Evolutionary conservation across 2,888 invertebrate species (phyloP).

Genomic region (Folsomia candida): DNA sequence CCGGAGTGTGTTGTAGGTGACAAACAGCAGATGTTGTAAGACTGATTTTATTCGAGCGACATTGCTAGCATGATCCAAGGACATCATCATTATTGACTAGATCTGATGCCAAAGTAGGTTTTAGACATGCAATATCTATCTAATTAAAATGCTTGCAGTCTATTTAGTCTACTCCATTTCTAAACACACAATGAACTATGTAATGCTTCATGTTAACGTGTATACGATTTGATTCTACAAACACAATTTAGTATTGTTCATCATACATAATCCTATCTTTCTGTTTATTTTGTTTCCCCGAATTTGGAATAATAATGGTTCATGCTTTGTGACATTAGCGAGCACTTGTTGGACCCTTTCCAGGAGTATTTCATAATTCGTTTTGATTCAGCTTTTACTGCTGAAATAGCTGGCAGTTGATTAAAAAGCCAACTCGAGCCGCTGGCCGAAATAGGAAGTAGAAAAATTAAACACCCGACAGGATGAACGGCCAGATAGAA

Average conservation of each 20-base stretch:
- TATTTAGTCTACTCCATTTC: neutral
- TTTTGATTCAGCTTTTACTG: neutral
- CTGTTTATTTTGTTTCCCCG: too few species aligned
- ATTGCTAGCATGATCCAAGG: neutral
- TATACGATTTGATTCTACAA: too few species aligned
- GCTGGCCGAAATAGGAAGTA: constrained; percentile 7
- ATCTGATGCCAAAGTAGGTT: neutral
- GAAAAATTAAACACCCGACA: constrained; percentile 16
- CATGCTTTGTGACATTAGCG: too few species aligned
- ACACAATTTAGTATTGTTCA: too few species aligned
- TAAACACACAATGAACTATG: neutral
- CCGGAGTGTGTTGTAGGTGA: neutral
- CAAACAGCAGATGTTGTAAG: constrained; percentile 2
- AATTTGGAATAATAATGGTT: too few species aligned
- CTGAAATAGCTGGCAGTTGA: constrained; percentile 11
- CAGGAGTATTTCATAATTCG: neutral
- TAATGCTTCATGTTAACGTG: too few species aligned
- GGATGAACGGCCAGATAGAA: constrained; percentile 1
- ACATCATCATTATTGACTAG: neutral
- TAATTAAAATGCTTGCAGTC: neutral
- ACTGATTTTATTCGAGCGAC: neutral
- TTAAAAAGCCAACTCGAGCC: neutral
- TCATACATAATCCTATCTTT: too few species aligned
- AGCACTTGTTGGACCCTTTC: neutral
- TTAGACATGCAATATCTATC: neutral